phyloP scores from a whole-genome alignment of 2,888 invertebrate genomes.

The Lymantria dispar region DNA sequence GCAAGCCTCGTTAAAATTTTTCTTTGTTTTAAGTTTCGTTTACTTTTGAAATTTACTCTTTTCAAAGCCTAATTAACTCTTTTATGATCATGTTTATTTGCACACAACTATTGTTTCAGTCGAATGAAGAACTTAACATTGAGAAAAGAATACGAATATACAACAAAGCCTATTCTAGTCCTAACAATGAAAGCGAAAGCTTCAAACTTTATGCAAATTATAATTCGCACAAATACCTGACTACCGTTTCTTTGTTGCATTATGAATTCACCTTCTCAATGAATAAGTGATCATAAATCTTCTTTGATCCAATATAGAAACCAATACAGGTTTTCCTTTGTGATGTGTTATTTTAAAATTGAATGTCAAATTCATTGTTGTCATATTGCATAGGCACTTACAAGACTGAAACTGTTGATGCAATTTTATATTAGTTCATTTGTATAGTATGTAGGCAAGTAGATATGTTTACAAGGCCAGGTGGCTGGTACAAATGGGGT shows the following conservation, averaged over 20 bases:
- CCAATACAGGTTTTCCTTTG: conserved; percentile 29
- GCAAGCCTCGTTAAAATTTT: neutral
- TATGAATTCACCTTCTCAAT: conserved; percentile 53
- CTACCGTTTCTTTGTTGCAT: conserved; percentile 39
- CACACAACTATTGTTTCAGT: conserved; percentile 15
- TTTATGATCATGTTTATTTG: conserved; percentile 13
- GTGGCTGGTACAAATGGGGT: too few relatives aligned
- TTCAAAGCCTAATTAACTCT: conserved; percentile 1
- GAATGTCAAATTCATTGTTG: neutral
- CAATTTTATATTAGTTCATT: too few relatives aligned
- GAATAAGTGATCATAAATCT: conserved; percentile 48
- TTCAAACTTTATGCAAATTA: conserved; percentile 62
- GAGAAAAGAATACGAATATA: conserved; percentile 29
- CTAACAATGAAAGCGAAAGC: conserved; percentile 73
- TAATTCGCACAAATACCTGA: conserved; percentile 53
- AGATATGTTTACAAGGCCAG: too few relatives aligned
- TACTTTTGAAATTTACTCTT: neutral
- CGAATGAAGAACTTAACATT: conserved; percentile 27
- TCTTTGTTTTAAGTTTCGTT: neutral
- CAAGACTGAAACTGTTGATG: too few relatives aligned
- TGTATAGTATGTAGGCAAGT: too few relatives aligned
- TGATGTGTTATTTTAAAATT: neutral
- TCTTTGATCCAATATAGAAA: conserved; percentile 40
- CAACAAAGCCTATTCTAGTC: conserved; percentile 50
- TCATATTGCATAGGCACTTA: too few relatives aligned